A percentile compares a stretch with the other conserved stretches of the same genome.
These are phyloP conservation scores for Sterrhoptilus dennistouni DNA, from an alignment of 2,113 vertebrate species.

Conservation along the genomic window DNA sequence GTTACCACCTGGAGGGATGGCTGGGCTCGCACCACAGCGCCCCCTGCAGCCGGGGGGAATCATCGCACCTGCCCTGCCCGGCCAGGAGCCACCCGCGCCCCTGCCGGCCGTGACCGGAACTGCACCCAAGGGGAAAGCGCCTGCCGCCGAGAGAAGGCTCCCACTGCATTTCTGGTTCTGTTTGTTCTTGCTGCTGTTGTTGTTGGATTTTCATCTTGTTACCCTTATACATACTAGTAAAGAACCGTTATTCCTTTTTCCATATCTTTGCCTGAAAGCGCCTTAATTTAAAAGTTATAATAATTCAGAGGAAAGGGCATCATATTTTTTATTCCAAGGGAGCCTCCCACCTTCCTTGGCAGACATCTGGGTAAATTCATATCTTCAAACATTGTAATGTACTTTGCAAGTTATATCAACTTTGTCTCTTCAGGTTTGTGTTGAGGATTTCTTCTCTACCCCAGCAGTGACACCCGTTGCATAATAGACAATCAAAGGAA, in stretches of 20 bases:
- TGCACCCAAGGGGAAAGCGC: neutral
- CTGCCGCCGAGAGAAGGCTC: accelerated
- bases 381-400: neutral
- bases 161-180: accelerated
- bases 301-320: neutral
- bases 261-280: neutral
- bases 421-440: neutral
- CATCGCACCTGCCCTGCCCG: accelerated
- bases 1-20: accelerated
- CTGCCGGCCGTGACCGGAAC: neutral
- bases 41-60: neutral
- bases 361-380: neutral
- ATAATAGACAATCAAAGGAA: neutral
- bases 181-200: accelerated
- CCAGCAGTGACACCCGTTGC: neutral
- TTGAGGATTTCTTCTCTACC: neutral
- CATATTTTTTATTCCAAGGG: neutral
- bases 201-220: neutral
- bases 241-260: neutral
- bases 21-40: neutral
- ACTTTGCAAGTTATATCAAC: neutral
- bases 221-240: neutral
- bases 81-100: neutral
- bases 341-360: neutral
- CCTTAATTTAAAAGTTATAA: neutral